Evolutionary conservation across 2,113 vertebrate genomes (phyloP), one percentile per base, ranked within the genome.

Genomic region (Oophaga pumilio): DNA sequence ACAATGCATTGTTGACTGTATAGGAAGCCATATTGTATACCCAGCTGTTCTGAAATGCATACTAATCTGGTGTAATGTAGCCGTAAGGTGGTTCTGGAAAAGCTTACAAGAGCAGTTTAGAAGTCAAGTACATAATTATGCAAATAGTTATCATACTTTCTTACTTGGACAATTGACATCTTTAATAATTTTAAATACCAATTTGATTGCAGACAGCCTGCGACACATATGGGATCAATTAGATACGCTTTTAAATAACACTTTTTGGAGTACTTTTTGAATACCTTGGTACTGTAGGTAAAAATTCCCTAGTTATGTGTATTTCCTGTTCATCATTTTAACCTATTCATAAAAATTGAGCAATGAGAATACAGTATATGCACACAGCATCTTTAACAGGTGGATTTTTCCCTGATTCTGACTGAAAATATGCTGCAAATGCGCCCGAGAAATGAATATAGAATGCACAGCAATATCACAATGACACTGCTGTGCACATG

Each of bases 111-210:
- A 56, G 60, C 59, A 68, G 76, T 79, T 78, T 68, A 86, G 49
- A 79, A 78, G 76, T 86, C 85, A 86, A 79, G 85, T 86, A 78
- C 85, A 79, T 86, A 86, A 68, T 79, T 86, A 62, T 64, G 79
- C 60, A 69, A 79, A 59, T 69, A 86, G 85, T 86, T 86, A 78
- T 86, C 76, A 69, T 86, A 69, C 85, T 79, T 86, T 86, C 85
- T 86, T 69, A 11, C 85, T 86, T 86, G 76, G 76, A 86, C 62
- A 79, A 86, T 69, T 69, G 62, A 56, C 49, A 79, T 78, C 49
- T 66, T 78, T 68, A 79, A 86, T 69, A 86, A 68, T 79, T 79
- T 86, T 79, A 79, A 86, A 86, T 79, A 86, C 76, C 50, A 49
- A 79, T 57, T 79, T 52, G 76, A 86, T 86, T 79, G 76, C 85